Evolutionary conservation across 2,797 vertebrate species (phyloP), one percentile per base, ranked within the genome.

Genomic region (Trematocara caparti): DNA sequence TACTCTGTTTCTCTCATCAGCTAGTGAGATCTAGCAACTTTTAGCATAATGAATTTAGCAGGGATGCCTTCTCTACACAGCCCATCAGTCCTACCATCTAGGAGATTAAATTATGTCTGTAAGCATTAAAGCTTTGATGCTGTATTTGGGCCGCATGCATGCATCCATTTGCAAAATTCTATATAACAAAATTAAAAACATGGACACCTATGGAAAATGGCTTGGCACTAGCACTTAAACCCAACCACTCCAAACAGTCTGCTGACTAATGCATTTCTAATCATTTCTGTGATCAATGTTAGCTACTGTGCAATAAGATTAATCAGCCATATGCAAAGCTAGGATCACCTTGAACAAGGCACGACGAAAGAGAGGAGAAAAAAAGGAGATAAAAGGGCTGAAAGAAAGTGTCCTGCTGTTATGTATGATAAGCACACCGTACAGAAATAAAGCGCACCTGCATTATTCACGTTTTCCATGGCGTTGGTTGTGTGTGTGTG

Each of bases 181-280:
- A 92, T 92, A 92, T 95, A 95, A 95, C 94, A 94, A 92, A 95
- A 95, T 95, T 95, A 95, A 94, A 93, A 94, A 94, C 92, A 92
- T 85, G 90, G 92, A 95, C 94, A 94, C 94, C 95, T 95, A 94
- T 94, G 89, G 93, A 94, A 95, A 94, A 92, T 82, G 92, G 88
- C 92, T 93, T 90, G 92, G 94, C 94, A 89, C 90, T 64, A 83
- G 93, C 94, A 94, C 94, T 95, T 94, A 93, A 92, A 94, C 73
- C 73, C 88, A 82, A 87, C 83, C 90, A 88, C 92, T 93, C 86
- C 90, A 93, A 94, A 94, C 92, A 91, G 86, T 87, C 89, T 95
- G 95, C 95, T 95, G 94, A 95, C 95, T 94, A 94, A 95, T 95
- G 94, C 93, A 94, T 95, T 94, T 94, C 92, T 94, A 95, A 95